These are phyloP conservation scores for Zaprionus obscuricornis DNA, from an alignment of 2,888 invertebrate species.

Conservation along the genomic window DNA sequence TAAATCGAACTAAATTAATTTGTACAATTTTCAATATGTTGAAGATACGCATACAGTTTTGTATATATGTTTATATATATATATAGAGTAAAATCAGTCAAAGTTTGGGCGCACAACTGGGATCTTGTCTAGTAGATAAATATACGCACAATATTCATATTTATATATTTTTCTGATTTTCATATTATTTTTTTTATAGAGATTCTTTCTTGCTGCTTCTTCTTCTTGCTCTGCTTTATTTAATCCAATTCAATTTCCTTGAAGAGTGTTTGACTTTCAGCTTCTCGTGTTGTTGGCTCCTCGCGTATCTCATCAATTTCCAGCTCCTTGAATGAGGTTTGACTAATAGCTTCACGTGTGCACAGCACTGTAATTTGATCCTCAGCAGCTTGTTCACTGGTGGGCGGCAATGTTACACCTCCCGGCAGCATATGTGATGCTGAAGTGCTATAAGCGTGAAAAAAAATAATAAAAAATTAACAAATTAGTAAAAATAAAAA, in stretches of 20 bases:
- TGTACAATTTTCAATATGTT: slow-evolving; percentile 52
- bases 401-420: slow-evolving; percentile 41
- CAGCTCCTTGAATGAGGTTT: slow-evolving; percentile 54
- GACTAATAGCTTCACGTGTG: slow-evolving; percentile 46
- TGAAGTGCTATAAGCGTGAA: slow-evolving; percentile 41
- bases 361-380: slow-evolving; percentile 31
- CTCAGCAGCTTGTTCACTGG: slow-evolving; percentile 45
- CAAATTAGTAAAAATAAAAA: background rate
- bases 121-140: background rate
- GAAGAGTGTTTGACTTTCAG: slow-evolving; percentile 49
- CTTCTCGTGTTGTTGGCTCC: slow-evolving; percentile 34
- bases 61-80: slow-evolving; percentile 13
- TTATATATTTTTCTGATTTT: background rate
- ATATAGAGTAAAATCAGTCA: slow-evolving; percentile 52
- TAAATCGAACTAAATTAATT: too few species aligned
- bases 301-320: slow-evolving; percentile 43
- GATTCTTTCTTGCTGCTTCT: slow-evolving; percentile 1
- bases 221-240: background rate
- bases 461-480: background rate
- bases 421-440: slow-evolving; percentile 23
- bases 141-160: background rate
- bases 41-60: slow-evolving; percentile 30
- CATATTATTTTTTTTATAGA: background rate
- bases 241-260: slow-evolving; percentile 62
- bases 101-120: slow-evolving; percentile 8